phyloP scores from a whole-genome alignment of 2,113 vertebrate species.

The Aythya baeri region DNA sequence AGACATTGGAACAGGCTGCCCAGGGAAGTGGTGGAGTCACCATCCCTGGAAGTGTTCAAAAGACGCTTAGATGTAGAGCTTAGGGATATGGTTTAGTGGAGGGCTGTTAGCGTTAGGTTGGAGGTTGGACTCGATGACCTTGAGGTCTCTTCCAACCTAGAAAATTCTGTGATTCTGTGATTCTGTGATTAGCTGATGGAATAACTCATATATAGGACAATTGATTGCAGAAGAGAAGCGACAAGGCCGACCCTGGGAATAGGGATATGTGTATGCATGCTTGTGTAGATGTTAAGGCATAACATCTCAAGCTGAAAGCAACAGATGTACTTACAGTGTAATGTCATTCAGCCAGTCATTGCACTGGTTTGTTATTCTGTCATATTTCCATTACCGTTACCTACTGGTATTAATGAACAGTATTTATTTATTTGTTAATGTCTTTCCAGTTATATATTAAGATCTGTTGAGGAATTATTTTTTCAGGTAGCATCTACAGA shows the following conservation, averaged over 20 bases:
- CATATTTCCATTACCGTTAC: not conserved
- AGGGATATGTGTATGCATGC: not conserved
- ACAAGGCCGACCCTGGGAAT: accelerated
- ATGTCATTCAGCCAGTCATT: not conserved
- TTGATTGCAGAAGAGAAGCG: not conserved
- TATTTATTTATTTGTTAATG: not conserved
- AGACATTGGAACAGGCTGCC: no score
- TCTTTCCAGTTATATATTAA: not conserved
- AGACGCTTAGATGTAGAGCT: no score
- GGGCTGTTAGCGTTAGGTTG: no score
- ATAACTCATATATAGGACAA: not conserved
- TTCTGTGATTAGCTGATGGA: not conserved
- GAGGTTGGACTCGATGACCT: no score
- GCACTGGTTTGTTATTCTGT: not conserved
- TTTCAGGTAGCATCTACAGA: not conserved
- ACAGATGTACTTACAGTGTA: not conserved
- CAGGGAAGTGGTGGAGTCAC: no score
- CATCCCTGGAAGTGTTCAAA: no score
- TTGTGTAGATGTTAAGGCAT: not conserved
- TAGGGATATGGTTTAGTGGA: no score
- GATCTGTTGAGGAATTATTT: not conserved
- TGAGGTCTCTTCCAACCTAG: no score
- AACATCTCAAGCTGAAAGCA: not conserved
- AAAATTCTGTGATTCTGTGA: no score
- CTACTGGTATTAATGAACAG: not conserved